phyloP scores from a whole-genome alignment of 64 coral and sea anemone species.

The Stichodactyla helianthus region DNA sequence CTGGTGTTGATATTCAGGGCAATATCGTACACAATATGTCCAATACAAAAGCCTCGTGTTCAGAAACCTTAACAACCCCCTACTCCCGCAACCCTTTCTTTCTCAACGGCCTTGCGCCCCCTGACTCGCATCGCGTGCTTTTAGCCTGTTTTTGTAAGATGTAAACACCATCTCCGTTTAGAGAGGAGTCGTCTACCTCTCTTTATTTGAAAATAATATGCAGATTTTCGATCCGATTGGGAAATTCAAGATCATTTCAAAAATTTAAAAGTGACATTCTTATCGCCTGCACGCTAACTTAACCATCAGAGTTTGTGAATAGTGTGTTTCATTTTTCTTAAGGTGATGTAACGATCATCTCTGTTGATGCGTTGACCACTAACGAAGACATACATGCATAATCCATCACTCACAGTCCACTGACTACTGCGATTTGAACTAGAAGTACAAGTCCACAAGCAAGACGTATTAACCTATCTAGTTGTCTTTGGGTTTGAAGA shows the following conservation, averaged over 20 bases:
- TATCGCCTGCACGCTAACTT: not conserved
- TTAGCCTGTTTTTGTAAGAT: not conserved
- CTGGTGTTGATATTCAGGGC: no score
- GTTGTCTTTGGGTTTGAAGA: no score
- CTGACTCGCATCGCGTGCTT: not conserved
- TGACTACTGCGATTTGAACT: no score
- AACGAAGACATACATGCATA: no score
- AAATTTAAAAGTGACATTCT: not conserved
- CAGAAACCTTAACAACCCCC: not conserved
- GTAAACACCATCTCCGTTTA: not conserved
- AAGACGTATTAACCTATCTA: no score
- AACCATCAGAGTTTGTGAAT: not conserved
- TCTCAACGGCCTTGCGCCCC: not conserved
- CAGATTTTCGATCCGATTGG: not conserved
- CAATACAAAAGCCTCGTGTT: not conserved
- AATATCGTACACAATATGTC: not conserved
- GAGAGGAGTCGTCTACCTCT: not conserved
- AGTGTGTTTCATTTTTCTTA: no score
- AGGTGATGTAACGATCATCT: no score
- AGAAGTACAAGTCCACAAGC: no score
- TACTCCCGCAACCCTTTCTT: not conserved
- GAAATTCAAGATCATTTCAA: not conserved
- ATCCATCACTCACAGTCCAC: no score
- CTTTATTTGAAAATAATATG: not conserved
- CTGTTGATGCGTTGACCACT: no score